Evolutionary conservation across 2,113 vertebrate genomes (phyloP).

Genomic region (Pseudonaja textilis): DNA sequence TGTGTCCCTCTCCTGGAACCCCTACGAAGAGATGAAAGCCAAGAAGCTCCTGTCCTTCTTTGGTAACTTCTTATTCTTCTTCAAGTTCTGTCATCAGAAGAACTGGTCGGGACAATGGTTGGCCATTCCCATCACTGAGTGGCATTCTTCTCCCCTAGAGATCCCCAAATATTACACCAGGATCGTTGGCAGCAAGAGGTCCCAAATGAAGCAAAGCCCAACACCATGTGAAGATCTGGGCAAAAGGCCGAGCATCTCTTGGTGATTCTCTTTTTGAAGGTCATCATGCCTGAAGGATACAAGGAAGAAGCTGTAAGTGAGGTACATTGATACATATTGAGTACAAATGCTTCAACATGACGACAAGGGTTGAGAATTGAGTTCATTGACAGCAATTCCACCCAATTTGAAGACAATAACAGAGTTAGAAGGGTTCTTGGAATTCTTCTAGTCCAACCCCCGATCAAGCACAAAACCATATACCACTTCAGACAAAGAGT

Average conservation of each 20-base stretch:
- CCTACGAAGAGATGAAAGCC: not conserved
- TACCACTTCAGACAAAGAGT: not conserved
- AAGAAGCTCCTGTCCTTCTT: too few species aligned
- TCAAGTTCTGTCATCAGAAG: not conserved
- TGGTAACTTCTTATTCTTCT: not conserved
- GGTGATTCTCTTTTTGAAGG: conserved; percentile 57
- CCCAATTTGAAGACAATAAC: not conserved
- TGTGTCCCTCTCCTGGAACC: not conserved
- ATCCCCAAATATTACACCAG: conserved; percentile 49
- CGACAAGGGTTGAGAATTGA: not conserved
- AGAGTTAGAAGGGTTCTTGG: not conserved
- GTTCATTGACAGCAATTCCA: not conserved
- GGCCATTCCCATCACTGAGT: not conserved
- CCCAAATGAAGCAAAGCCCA: conserved; percentile 54
- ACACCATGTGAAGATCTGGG: conserved; percentile 42
- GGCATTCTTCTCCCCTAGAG: not conserved
- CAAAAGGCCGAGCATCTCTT: conserved; percentile 60
- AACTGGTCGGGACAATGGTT: accelerated
- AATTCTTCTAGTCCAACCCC: not conserved
- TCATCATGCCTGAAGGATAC: conserved; percentile 34
- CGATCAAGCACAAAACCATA: not conserved
- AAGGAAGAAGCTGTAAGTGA: not conserved
- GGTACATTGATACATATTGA: not conserved
- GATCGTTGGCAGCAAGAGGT: conserved; percentile 53
- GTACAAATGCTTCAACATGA: not conserved